Percentiles rank a stretch among this genome's conserved stretches.
Evolutionary conservation across 2,888 invertebrate genomes (phyloP).

Genomic region (Nezara viridula): DNA sequence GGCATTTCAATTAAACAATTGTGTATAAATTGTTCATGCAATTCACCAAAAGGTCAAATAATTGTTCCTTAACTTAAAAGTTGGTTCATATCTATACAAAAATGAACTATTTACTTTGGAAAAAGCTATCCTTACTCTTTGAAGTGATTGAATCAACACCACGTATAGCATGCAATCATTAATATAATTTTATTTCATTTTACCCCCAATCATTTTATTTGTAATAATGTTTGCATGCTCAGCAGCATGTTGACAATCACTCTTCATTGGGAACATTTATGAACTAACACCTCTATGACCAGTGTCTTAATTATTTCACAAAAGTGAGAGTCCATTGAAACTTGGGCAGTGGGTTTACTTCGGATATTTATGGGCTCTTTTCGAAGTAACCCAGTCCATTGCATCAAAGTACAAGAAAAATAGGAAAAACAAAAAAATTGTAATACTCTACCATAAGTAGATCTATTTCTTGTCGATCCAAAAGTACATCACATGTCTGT

Average conservation of each 20-base stretch:
- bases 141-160: background rate
- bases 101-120: background rate
- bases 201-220: background rate
- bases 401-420: slow-evolving; percentile 21
- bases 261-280: background rate
- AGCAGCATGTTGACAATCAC: background rate
- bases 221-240: background rate
- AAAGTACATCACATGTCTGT: background rate
- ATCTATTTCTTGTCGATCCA: slow-evolving; percentile 6
- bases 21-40: background rate
- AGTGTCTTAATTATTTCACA: background rate
- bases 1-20: background rate
- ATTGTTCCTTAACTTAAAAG: background rate
- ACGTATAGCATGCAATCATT: background rate
- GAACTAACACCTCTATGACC: background rate
- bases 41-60: slow-evolving; percentile 12
- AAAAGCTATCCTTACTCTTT: background rate
- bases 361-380: background rate
- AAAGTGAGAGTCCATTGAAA: background rate
- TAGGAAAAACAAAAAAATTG: background rate
- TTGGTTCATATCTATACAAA: background rate
- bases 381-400: slow-evolving; percentile 8
- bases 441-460: background rate
- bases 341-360: background rate
- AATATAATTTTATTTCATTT: background rate